Conservation (phyloP, 2,888 invertebrate genomes). For the Heliconius aoede region DNA sequence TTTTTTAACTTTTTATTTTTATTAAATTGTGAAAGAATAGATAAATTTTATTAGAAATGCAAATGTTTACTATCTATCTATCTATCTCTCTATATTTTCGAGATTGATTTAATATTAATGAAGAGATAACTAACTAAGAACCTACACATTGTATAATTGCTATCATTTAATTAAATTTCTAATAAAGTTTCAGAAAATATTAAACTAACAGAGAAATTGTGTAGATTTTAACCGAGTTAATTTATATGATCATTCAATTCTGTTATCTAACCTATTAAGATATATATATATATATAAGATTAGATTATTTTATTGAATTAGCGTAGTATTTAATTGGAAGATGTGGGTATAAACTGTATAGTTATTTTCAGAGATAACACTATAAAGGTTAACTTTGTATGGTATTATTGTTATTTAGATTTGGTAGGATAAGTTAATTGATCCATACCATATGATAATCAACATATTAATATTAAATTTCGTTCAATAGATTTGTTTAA, state of each 20-base stretch:
- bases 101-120: too few relatives aligned
- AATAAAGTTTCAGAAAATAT: background rate
- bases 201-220: background rate
- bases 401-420: slow-evolving; percentile 14
- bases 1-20: too few relatives aligned
- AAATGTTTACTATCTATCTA: too few relatives aligned
- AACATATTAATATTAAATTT: too few relatives aligned
- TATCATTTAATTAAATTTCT: too few relatives aligned
- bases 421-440: background rate
- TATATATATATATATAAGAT: slow-evolving; percentile 41
- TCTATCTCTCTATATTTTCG: too few relatives aligned
- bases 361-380: slow-evolving; percentile 40
- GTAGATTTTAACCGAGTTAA: background rate
- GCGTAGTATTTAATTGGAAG: slow-evolving; percentile 30
- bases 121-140: too few relatives aligned
- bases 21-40: too few relatives aligned
- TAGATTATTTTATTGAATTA: slow-evolving; percentile 38
- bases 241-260: slow-evolving; percentile 22
- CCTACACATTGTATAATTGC: too few relatives aligned
- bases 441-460: too few relatives aligned
- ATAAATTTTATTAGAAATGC: too few relatives aligned
- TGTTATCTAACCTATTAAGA: slow-evolving; percentile 39
- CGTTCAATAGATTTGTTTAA: background rate
- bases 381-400: slow-evolving; percentile 37
- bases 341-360: slow-evolving; percentile 38